These are phyloP conservation scores for Drosophila aldrichi DNA, from an alignment of 2,888 invertebrate species.

Conservation along the genomic window DNA sequence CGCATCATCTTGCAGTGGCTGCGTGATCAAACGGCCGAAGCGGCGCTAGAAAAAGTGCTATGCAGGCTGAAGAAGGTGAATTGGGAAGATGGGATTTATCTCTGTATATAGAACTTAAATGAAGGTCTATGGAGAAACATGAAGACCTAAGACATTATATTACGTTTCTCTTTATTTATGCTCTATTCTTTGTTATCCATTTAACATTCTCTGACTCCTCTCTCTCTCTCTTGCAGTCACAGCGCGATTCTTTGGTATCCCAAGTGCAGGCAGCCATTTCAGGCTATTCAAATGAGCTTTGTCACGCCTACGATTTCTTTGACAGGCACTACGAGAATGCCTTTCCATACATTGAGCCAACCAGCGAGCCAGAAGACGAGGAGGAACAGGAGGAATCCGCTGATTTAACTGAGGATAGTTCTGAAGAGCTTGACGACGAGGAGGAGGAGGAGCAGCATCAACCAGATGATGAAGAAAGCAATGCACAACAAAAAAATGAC, in stretches of 20 bases:
- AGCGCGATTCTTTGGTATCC: slow-evolving; percentile 86
- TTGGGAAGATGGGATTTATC: no score
- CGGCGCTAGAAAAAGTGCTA: slow-evolving; percentile 89
- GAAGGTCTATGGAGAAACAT: neutral
- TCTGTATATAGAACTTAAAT: neutral
- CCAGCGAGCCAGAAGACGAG: slow-evolving; percentile 41
- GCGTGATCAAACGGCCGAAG: slow-evolving; percentile 89
- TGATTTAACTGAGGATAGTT: slow-evolving; percentile 7
- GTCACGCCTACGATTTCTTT: slow-evolving; percentile 88
- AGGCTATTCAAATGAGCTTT: slow-evolving; percentile 88
- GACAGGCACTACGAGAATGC: slow-evolving; percentile 77
- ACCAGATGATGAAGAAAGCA: neutral
- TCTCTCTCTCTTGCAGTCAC: slow-evolving; percentile 66
- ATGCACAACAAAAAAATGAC: slow-evolving; percentile 14
- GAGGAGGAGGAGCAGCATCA: slow-evolving; percentile 1
- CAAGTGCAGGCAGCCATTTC: slow-evolving; percentile 88
- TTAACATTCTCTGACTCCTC: neutral
- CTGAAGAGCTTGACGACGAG: slow-evolving; percentile 9
- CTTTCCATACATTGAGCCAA: slow-evolving; percentile 28
- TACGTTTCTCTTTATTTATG: no score
- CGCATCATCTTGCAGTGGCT: slow-evolving; percentile 91
- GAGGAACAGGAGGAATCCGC: slow-evolving; percentile 8
- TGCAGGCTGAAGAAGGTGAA: slow-evolving; percentile 87
- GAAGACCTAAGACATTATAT: neutral
- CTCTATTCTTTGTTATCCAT: neutral